Base-by-base conservation (phyloP, 2,888 invertebrate species). In the Lepetodrilus schrolli region DNA sequence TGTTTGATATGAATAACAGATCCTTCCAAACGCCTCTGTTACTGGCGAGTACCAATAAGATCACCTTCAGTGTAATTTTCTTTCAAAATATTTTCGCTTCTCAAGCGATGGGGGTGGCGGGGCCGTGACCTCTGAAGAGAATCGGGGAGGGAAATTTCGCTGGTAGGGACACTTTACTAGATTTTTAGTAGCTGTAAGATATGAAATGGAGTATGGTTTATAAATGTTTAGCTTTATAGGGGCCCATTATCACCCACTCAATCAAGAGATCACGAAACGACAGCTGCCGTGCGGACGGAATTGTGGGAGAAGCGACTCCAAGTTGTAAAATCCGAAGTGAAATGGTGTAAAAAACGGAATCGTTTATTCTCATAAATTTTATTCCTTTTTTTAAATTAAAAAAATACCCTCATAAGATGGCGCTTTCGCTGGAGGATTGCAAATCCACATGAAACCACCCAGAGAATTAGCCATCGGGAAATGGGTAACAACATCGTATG, bases 281-380 rank as follows among this genome's bases (percentile, higher is more conserved):
- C 58, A 58, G 58, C 58, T 58, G 58, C 58, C 30, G 58, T 34
- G 58, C 58, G 58, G 34, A 58, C 58, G 58, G 58, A 58, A 58
- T 58, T 58, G 58, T 58, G 58, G 58, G 58, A 58, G 30, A 58
- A 30, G 58, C 17, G 26, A 58, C 34, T 30, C n/a, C 30, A 17
- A 58, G 30, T 30, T 34, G 34, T 58, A 58, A 58, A 58, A 58
- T 17, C 0, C 26, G 58, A 34, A 58, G 34, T 34, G 30, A 58
- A 34, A 58, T 58, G 58, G 26, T n/a, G n/a, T n/a, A n/a, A 58
- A 58, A 58, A 58, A 58, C 58, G 58, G 58, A 58, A 30, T 58
- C 26, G 58, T 58, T 30, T 30, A 58, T 34, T 58, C 58, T 58
- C 58, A 58, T 58, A 58, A 58, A 58, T 30, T 8, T 34, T 58